Base-by-base conservation (phyloP, 2,113 vertebrate genomes). In the Megatriorchis doriae region DNA sequence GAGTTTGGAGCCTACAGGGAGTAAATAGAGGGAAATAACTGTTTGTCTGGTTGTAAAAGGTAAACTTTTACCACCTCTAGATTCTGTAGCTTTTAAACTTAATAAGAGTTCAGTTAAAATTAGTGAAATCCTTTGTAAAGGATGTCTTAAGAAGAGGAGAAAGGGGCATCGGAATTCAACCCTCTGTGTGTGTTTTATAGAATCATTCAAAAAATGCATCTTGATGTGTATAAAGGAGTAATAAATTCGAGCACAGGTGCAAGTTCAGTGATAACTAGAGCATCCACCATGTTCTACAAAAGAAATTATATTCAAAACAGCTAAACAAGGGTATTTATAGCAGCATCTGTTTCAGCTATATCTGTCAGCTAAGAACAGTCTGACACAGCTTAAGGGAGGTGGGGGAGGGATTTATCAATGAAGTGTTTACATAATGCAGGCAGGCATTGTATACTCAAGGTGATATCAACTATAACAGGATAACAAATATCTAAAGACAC, bases 301-400 rank as follows among this genome's bases (percentile, higher is more conserved):
- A 97, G 87, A 94, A 95, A 73, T 81, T 72, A 25, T 61, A 91
- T 94, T 94, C 93, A 16, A 91, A 96, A 55, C 91, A 67, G 74
- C 86, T 88, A 87, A 96, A 93, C 94, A 96, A 91, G 96, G 70
- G 94, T 96, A 95, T 98, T 96, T 96, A 95, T 90, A 95, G 96
- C 96, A 97, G 95, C 97, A 97, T 98, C 97, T 97, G 97, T 97
- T 97, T 93, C 96, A 94, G 87, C 96, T 94, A 4, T 90, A 42
- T 92, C 86, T 94, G 92, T 96, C 96, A 95, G 75, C 94, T 79
- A 79, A 70, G 91, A 97, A 40, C 71, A 26, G 91, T 61, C 92
- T 92, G 96, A 93, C 90, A 87, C 66, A 55, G 96, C 94, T 91
- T 52, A 19, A 52, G 88, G 96, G 88, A 88, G 93, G 90, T 65